Evolutionary conservation across 2,797 vertebrate species (phyloP).

Genomic region (Macropus fuliginosus): DNA sequence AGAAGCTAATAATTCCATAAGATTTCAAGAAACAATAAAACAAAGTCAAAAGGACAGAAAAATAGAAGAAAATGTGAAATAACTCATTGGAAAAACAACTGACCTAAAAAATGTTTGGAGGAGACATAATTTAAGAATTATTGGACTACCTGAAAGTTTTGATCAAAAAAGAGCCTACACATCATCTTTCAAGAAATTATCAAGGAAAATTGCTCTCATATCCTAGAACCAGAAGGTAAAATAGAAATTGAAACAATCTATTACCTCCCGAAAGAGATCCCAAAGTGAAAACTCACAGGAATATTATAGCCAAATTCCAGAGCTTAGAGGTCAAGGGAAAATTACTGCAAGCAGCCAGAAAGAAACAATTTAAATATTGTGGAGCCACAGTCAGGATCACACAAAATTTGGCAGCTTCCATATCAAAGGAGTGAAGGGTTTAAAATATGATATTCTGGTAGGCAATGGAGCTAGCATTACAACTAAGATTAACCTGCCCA

Average conservation of each 20-base stretch:
- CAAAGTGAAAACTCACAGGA: too few relatives aligned
- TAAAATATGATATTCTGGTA: neutral
- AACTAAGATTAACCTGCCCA: too few relatives aligned
- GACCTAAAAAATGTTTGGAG: too few relatives aligned
- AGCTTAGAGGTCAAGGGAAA: neutral
- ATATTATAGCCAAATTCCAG: neutral
- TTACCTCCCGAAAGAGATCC: too few relatives aligned
- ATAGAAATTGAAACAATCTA: too few relatives aligned
- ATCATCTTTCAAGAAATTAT: neutral
- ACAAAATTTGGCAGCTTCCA: neutral
- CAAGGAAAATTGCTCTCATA: neutral
- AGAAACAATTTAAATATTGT: neutral
- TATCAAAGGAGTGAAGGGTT: neutral
- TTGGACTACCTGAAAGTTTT: neutral
- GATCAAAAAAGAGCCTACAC: neutral
- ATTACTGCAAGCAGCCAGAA: neutral
- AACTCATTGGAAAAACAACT: too few relatives aligned
- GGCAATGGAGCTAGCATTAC: neutral
- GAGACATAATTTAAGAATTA: neutral
- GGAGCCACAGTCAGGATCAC: neutral
- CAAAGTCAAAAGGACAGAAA: too few relatives aligned
- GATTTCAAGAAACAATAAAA: too few relatives aligned
- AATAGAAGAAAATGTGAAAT: too few relatives aligned
- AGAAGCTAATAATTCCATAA: too few relatives aligned
- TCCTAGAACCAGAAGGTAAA: too few relatives aligned